Evolutionary conservation across 1,140 invertebrate species (phyloP).

Genomic region (Drosophila nigrodunni): DNA sequence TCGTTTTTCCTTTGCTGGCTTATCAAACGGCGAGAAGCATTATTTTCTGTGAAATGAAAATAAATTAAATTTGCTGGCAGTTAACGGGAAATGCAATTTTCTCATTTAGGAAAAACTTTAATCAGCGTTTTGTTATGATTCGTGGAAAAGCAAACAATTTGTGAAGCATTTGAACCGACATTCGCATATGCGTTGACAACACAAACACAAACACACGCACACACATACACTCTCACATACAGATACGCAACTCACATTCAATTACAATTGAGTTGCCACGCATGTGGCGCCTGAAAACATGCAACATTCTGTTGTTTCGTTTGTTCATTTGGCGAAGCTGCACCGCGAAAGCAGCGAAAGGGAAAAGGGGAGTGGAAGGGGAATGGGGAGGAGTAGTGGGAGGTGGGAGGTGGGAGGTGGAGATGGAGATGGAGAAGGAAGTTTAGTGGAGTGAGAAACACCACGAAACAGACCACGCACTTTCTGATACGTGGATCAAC

Average conservation of each 20-base stretch:
- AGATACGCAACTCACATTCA: background rate
- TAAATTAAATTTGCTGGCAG: background rate
- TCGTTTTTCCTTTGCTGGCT: too few relatives aligned
- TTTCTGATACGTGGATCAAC: slow-evolving; percentile 13
- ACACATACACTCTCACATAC: too few relatives aligned
- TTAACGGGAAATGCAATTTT: background rate
- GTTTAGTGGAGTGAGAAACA: too few relatives aligned
- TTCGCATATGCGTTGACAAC: too few relatives aligned
- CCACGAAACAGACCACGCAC: too few relatives aligned
- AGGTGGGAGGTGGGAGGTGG: too few relatives aligned
- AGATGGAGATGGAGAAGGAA: too few relatives aligned
- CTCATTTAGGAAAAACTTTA: slow-evolving; percentile 4
- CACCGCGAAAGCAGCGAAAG: background rate
- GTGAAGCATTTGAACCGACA: slow-evolving; percentile 8
- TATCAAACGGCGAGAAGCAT: background rate
- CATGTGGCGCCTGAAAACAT: slow-evolving; percentile 19
- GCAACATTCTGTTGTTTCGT: slow-evolving; percentile 11
- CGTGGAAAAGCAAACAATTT: background rate
- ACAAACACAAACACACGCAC: too few relatives aligned
- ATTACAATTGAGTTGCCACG: slow-evolving; percentile 22
- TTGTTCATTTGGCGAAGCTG: slow-evolving; percentile 26
- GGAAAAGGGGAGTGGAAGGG: too few relatives aligned
- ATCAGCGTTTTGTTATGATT: slow-evolving; percentile 3
- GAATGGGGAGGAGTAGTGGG: too few relatives aligned
- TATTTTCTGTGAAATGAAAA: background rate